Evolutionary conservation across 2,888 invertebrate species (phyloP).

Genomic region (Drosophila tanythrix): DNA sequence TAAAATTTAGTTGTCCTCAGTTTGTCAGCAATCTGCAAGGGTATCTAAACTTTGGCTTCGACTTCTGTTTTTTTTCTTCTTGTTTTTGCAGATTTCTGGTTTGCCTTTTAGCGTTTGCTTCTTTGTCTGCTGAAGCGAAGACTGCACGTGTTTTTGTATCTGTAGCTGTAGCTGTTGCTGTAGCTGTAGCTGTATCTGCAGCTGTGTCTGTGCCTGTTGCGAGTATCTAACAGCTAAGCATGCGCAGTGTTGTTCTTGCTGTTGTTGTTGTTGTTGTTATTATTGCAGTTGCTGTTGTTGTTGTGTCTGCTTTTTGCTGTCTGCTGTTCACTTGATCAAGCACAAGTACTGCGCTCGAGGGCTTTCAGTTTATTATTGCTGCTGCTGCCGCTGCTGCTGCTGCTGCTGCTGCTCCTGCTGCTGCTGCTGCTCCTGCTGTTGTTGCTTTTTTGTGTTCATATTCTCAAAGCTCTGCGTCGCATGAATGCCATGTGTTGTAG

Average conservation of each 20-base stretch:
- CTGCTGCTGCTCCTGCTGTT: constrained; percentile 8
- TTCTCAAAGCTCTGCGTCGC: background rate
- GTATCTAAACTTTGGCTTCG: background rate
- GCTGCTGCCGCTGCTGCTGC: constrained; percentile 3
- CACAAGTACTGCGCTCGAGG: constrained; percentile 63
- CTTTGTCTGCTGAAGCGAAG: constrained; percentile 27
- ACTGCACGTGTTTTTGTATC: constrained; percentile 64
- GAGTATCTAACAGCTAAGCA: constrained; percentile 70
- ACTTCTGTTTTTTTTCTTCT: background rate
- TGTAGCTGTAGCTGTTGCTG: constrained; percentile 25
- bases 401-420: constrained; percentile 7
- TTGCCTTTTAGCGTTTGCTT: constrained; percentile 41
- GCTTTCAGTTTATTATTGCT: constrained; percentile 9
- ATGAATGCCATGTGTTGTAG: constrained; percentile 63
- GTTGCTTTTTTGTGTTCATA: constrained; percentile 6
- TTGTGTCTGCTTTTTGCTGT: constrained; percentile 55
- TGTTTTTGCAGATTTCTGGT: constrained; percentile 30
- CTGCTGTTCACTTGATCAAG: constrained; percentile 72
- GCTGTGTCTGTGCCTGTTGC: constrained; percentile 39
- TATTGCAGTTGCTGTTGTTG: constrained; percentile 38
- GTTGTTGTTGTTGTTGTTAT: constrained; percentile 18
- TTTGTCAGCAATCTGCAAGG: background rate
- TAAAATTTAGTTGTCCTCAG: background rate
- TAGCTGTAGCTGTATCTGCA: constrained; percentile 24
- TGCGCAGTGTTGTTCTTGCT: constrained; percentile 52